Evolutionary conservation across 2,113 vertebrate genomes (phyloP).

Genomic region (Grallaria varia): DNA sequence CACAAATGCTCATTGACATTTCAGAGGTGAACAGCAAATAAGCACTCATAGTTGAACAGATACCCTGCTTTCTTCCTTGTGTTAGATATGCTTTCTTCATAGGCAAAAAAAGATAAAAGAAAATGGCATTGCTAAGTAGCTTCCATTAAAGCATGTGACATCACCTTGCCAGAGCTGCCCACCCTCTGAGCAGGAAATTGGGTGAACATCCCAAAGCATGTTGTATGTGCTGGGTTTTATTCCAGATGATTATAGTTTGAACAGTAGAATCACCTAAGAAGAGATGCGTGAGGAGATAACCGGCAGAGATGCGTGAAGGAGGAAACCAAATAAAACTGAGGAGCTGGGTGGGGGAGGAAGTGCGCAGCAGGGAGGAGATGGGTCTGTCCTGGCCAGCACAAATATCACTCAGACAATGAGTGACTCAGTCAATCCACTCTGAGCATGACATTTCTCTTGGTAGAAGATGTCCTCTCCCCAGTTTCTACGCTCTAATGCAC

Average conservation of each 20-base stretch:
- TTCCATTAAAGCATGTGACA: not conserved
- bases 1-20: slow-evolving; percentile 58
- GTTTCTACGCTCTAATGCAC: slow-evolving; percentile 3
- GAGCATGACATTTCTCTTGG: slow-evolving; percentile 26
- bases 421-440: slow-evolving; percentile 28
- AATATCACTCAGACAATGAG: not conserved
- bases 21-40: slow-evolving; percentile 42
- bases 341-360: not conserved
- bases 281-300: not conserved
- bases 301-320: not conserved
- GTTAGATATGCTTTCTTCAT: not conserved
- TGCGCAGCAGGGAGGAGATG: not conserved
- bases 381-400: not conserved
- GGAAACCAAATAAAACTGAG: not conserved
- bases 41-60: slow-evolving; percentile 15
- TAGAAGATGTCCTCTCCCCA: slow-evolving; percentile 20
- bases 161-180: not conserved
- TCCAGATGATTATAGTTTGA: not conserved
- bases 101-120: not conserved
- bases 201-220: not conserved
- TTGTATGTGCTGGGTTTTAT: not conserved
- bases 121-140: not conserved
- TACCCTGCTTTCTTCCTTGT: not conserved
- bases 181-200: not conserved
- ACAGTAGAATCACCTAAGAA: not conserved